Evolutionary conservation across 2,113 vertebrate genomes (phyloP).

Genomic region (Rattus norvegicus): DNA sequence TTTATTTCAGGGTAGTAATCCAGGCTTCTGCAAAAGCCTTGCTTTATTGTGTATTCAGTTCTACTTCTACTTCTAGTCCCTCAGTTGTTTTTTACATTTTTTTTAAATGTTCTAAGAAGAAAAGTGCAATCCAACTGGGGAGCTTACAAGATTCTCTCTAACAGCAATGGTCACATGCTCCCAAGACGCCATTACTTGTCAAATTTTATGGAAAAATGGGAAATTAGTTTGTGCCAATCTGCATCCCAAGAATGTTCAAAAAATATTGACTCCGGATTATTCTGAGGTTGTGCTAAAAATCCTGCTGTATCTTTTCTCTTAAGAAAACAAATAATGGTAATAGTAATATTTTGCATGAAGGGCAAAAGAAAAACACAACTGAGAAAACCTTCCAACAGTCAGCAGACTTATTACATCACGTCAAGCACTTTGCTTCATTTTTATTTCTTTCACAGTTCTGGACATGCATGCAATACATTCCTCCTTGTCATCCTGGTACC

Average conservation of each 20-base stretch:
- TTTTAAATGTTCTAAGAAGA: conserved; percentile 1
- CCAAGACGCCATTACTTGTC: neutral
- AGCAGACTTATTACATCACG: neutral
- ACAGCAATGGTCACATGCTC: neutral
- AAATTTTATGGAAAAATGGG: neutral
- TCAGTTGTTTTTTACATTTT: neutral
- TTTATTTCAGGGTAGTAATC: neutral
- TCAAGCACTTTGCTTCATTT: neutral
- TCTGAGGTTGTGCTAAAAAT: neutral
- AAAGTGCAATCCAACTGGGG: neutral
- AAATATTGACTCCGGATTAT: conserved; percentile 53
- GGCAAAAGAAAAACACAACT: conserved; percentile 33
- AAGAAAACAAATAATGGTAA: neutral
- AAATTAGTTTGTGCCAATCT: neutral
- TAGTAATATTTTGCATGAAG: neutral
- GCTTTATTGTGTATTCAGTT: neutral
- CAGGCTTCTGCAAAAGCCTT: neutral
- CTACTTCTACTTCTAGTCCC: neutral
- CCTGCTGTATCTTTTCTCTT: conserved; percentile 25
- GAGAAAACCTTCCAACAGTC: conserved; percentile 22
- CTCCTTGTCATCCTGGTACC: neutral
- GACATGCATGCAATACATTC: neutral
- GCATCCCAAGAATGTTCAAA: neutral
- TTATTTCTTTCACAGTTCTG: neutral
- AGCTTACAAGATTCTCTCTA: conserved; percentile 18